Evolutionary conservation across 2,797 vertebrate species (phyloP), one percentile per base, ranked within the genome.

Genomic region (Poliocrania exsul): DNA sequence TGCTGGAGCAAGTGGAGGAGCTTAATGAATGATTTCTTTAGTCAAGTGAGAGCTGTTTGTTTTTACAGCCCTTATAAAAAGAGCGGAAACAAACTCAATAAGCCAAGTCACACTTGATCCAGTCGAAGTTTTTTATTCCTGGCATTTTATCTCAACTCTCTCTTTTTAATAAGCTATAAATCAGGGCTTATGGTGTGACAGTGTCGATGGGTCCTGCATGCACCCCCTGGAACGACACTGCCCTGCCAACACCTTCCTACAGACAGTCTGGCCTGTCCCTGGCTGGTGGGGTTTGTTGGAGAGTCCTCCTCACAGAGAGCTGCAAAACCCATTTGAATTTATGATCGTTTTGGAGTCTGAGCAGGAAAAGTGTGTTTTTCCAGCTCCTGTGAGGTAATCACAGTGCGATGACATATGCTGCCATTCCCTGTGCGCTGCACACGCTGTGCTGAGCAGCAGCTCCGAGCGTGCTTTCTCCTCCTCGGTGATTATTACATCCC

Each of bases 81-180:
- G 96, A 96, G 90, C 92, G 94, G 96, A 96, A 96, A 96, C 95
- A 94, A 95, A 84, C 91, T 91, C 93, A 91, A 89, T 92, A 94
- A 96, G 94, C 96, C 95, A 95, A 96, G 88, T 91, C 93, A 77
- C 89, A 90, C 95, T 93, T 51, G 16, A 93, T 87, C 87, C 72
- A 81, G 72, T 91, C 85, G 16, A 81, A 50, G 80, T 92, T 95
- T 89, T 95, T 96, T 93, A 90, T 93, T 93, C 77, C 93, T 93
- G 92, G 96, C 93, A 86, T 94, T 96, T 92, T 96, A 88, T 95
- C 91, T 92, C 87, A 25, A 29, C 77, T 87, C 65, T 17, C 65
- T 91, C 81, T 87, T 38, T 86, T 94, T 91, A 95, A 94, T 93
- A 92, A 93, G 84, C 82, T 19, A 29, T 94, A 93, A 96, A 94